These are phyloP conservation scores for Drosophila parabipectinata DNA, from an alignment of 1,140 invertebrate species.

Conservation along the genomic window DNA sequence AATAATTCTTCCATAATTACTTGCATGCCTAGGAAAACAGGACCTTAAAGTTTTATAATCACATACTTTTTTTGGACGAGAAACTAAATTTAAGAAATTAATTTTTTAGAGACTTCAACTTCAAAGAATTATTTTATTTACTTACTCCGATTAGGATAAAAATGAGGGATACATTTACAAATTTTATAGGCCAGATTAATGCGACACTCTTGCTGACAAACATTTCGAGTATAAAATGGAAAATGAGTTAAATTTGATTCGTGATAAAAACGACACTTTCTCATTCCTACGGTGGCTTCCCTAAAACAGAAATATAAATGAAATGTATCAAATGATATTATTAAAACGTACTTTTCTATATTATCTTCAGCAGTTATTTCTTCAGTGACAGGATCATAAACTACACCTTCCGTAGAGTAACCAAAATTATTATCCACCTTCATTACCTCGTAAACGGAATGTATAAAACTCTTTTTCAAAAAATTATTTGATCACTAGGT, in stretches of 20 bases:
- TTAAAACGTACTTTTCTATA: constrained; percentile 43
- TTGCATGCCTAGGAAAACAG: constrained; percentile 60
- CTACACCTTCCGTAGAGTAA: constrained; percentile 61
- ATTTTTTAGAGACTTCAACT: background rate
- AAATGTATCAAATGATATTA: background rate
- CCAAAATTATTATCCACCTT: constrained; percentile 85
- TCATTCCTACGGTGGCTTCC: constrained; percentile 55
- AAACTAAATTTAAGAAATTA: constrained; percentile 29
- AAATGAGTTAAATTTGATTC: constrained; percentile 87
- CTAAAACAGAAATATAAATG: constrained; percentile 18
- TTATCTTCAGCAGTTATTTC: constrained; percentile 69
- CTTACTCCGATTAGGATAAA: constrained; percentile 84
- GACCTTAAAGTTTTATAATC: constrained; percentile 57
- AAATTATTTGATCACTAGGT: too few relatives aligned
- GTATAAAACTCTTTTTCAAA: constrained; percentile 84
- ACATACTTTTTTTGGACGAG: constrained; percentile 66
- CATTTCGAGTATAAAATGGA: constrained; percentile 87
- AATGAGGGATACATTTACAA: constrained; percentile 88
- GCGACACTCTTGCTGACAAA: constrained; percentile 88
- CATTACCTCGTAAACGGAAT: constrained; percentile 86
- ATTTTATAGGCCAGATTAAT: constrained; percentile 85
- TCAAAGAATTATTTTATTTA: background rate
- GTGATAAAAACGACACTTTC: constrained; percentile 85
- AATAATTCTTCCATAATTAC: constrained; percentile 28
- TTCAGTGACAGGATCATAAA: constrained; percentile 51